Evolutionary conservation across 2,888 invertebrate species (phyloP), one percentile per base, ranked within the genome.

Genomic region (Drosophila pegasa): DNA sequence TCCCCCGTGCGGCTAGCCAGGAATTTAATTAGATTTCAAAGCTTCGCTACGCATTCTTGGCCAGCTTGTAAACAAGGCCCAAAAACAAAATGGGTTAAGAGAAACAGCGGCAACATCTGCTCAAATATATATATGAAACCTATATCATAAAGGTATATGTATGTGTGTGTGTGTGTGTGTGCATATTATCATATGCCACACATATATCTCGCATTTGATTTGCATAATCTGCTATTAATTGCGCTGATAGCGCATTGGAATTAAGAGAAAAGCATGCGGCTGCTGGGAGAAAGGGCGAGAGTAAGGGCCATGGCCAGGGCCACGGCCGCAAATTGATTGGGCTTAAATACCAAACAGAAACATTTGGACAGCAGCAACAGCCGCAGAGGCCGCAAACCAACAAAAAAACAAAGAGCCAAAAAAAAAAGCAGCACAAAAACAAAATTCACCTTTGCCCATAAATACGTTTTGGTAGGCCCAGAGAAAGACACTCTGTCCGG

Each of bases 191-290:
- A 66, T 78, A 57, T 66, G 41, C 48, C 37, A 55, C 45, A 56
- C 62, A 70, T 75, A 67, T 77, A 71, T 79, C 61, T 67, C 37
- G 37, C 54, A 50, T 73, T 72, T 85, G 70, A 89, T 89, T 89
- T 89, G 86, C 89, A 89, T 89, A 89, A 89, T 87, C 88, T 86
- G 74, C 87, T 89, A 86, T 89, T 89, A 89, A 89, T 89, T 89
- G 88, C 80, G 88, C 57, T 63, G 72, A 80, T 83, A 87, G 81
- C 81, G 73, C 74, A 80, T 72, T 72, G 76, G 74, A 82, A 81
- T 75, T 68, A 55, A 55, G 57, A 48, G 58, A 61, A 71, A 58
- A 68, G 25, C 35, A 16, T 41, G 35, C 20, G 27, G 35, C 12
- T 16, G 35, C 51, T 33, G 27, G 48, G 35, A 35, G 48, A 64